These are phyloP conservation scores for Calephelis perditalis DNA, from an alignment of 2,888 invertebrate species.

Conservation along the genomic window DNA sequence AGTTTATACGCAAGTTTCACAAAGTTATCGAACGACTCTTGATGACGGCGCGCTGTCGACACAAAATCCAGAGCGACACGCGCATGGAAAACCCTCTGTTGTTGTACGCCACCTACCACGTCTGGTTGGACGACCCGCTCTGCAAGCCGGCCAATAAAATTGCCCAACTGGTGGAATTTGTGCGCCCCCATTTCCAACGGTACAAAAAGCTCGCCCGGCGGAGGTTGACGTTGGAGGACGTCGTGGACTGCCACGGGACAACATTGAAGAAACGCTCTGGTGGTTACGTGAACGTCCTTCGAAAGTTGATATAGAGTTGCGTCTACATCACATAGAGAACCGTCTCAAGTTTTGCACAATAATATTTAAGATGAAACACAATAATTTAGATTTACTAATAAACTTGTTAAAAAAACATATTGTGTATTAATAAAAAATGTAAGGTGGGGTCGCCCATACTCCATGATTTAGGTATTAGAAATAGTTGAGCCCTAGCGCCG, in stretches of 20 bases:
- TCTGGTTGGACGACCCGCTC: conserved; percentile 12
- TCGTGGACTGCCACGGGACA: conserved; percentile 13
- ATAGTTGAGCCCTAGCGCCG: too few relatives aligned
- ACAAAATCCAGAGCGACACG: conserved; percentile 1
- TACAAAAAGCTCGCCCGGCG: conserved; percentile 11
- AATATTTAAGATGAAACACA: too few relatives aligned
- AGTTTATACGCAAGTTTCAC: conserved; percentile 11
- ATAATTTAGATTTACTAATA: too few relatives aligned
- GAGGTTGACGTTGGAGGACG: conserved; percentile 9
- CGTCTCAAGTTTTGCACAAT: neutral
- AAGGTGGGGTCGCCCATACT: too few relatives aligned
- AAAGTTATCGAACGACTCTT: conserved; percentile 12
- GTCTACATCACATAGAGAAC: neutral
- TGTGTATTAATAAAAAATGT: too few relatives aligned
- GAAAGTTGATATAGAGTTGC: conserved; percentile 8
- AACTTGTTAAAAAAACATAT: too few relatives aligned
- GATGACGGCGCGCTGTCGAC: conserved; percentile 9
- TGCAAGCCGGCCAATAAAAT: conserved; percentile 5
- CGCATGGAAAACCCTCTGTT: conserved; percentile 10
- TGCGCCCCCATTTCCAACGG: conserved; percentile 11
- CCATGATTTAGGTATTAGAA: too few relatives aligned
- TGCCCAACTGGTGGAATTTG: conserved; percentile 12
- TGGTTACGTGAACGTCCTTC: conserved; percentile 5
- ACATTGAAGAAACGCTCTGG: conserved; percentile 8
- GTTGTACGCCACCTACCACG: conserved; percentile 13